Base-by-base conservation (phyloP, 2,797 vertebrate species). In the Alfaro cultratus region DNA sequence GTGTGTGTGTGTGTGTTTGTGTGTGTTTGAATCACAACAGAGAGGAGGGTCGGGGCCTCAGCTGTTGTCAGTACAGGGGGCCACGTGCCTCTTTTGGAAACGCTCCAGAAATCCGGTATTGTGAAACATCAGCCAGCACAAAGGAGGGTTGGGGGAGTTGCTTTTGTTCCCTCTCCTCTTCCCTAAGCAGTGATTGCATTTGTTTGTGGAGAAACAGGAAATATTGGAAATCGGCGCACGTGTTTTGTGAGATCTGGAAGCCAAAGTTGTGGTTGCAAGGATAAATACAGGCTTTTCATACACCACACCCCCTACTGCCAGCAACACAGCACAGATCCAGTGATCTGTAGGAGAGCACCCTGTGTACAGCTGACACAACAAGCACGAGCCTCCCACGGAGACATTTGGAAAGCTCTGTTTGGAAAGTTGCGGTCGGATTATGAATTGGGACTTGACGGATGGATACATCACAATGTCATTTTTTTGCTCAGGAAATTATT, bases 101-200 rank as follows among this genome's bases (percentile, higher is more conserved):
- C 91, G 73, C 87, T 92, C 90, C 91, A 94, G 62, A 77, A 84
- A 89, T 90, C 83, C 85, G 85, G 90, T 88, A 91, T 93, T 93
- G 91, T 89, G 71, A 90, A 89, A 85, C 91, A 86, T 80, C 89
- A 79, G 64, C 76, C 60, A 31, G 85, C 87, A 89, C 89, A 92
- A 90, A 87, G 21, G 49, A 23, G 49, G 49, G 21, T 1, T 51
- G 82, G 80, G 74, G 89, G 82, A 31, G 76, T 73, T 82, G 41
- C 73, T 82, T 84, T 75, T 51, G 43, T 77, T 87, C 79, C 84
- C 87, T 84, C 84, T 7, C 85, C 84, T 86, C 79, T 78, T 84
- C 93, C 78, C 78, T 74, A 84, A 90, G 88, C 91, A 89, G 86
- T 80, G 83, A 84, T 87, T 81, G 70, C 81, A 85, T 92, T 94